Conservation (phyloP, 1,140 invertebrate genomes). For the Andrena cerasifolii region DNA sequence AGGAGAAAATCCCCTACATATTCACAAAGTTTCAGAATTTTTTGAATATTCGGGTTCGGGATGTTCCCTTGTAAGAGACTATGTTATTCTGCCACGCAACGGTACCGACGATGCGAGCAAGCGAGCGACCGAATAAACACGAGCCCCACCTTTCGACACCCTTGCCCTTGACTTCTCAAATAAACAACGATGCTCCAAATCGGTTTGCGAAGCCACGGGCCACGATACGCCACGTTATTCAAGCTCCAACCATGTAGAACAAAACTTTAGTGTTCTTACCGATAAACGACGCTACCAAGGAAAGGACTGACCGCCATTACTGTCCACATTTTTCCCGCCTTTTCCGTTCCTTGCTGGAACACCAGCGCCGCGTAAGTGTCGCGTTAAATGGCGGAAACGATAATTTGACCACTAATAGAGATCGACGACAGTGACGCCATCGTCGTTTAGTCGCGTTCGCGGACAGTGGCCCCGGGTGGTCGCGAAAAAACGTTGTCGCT, state of each 20-base stretch:
- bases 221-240: neutral
- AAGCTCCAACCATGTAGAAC: too few species aligned
- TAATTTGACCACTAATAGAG: neutral
- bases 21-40: too few species aligned
- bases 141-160: neutral
- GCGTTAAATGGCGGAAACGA: neutral
- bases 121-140: constrained; percentile 6
- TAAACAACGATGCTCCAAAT: neutral
- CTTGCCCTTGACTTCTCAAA: neutral
- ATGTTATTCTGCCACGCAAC: too few species aligned
- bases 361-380: neutral
- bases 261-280: neutral
- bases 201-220: too few species aligned
- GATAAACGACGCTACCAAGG: neutral
- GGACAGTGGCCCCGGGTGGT: too few species aligned
- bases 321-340: neutral
- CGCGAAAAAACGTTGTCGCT: too few species aligned
- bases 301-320: neutral
- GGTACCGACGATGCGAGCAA: too few species aligned
- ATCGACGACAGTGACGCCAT: neutral
- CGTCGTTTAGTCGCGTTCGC: neutral
- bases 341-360: neutral
- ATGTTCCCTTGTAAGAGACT: too few species aligned
- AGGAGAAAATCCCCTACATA: too few species aligned
- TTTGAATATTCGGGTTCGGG: too few species aligned